Conservation (phyloP, 2,888 invertebrate genomes). For the Andrena minutula region DNA sequence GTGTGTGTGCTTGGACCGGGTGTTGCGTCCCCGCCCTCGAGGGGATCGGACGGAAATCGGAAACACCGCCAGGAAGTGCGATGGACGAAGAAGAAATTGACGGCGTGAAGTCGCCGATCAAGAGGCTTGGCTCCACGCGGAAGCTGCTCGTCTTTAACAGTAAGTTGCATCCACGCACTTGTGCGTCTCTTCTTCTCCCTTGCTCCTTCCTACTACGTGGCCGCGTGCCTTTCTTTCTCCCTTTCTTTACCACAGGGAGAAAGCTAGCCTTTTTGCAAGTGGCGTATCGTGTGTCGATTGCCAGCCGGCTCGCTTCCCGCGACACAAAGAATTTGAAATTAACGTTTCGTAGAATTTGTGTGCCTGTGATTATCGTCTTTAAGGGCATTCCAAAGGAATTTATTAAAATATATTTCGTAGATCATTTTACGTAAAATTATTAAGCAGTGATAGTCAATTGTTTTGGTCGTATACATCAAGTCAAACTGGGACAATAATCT, state of each 20-base stretch:
- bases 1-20: constrained; percentile 11
- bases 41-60: constrained; percentile 34
- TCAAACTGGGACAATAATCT: too few species aligned
- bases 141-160: constrained; percentile 92
- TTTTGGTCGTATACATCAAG: too few species aligned
- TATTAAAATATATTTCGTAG: too few species aligned
- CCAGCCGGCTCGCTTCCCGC: not conserved
- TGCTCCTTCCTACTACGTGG: not conserved
- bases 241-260: constrained; percentile 2
- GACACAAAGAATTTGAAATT: not conserved
- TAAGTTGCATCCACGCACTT: constrained; percentile 86
- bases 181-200: constrained; percentile 6
- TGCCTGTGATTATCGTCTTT: too few species aligned
- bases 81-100: constrained; percentile 92
- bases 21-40: not conserved
- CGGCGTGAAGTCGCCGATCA: constrained; percentile 91
- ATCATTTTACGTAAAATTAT: too few species aligned
- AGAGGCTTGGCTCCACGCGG: constrained; percentile 92
- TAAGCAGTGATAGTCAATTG: too few species aligned
- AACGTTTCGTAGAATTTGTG: too few species aligned
- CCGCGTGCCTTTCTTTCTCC: not conserved
- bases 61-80: constrained; percentile 10
- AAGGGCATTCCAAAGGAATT: too few species aligned
- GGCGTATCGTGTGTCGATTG: not conserved
- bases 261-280: constrained; percentile 14